Base-by-base conservation (phyloP, 2,797 vertebrate species). In the Danio albolineatus region DNA sequence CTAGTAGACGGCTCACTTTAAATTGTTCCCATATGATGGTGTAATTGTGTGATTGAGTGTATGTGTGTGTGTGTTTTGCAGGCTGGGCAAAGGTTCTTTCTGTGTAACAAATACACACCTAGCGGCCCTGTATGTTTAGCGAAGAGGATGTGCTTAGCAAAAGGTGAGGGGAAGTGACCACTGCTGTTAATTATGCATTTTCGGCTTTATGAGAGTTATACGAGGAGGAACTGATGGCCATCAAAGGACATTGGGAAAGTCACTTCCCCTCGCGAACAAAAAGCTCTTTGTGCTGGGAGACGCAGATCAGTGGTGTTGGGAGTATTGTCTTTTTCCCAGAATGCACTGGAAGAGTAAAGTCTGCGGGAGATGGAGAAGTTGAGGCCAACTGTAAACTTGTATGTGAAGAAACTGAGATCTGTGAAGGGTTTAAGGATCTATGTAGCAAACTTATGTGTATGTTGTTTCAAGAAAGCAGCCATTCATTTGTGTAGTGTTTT, bases 11-110 rank as follows among this genome's bases (percentile, higher is more conserved):
- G 70, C 44, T 80, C 76, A 79, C 70, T 79, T 87, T 49, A 88
- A 91, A 94, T 90, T 86, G 89, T 85, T 91, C 85, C 91, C 92
- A 92, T 90, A 86, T 93, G 91, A 87, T 8, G 21, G 44, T 21
- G 62, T 74, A 54, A 54, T 60, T 61, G 62, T 17, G 57, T n/a
- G 60, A 56, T 76, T 64, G 71, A 9, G 16, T 38, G n/a, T n/a
- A n/a, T n/a, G 28, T 56, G 51, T 19, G 62, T 9, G 71, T 14
- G 61, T 17, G 19, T 75, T 49, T 67, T 81, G 67, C 72, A 79
- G 46, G 39, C 71, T 36, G 69, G 38, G 62, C 13, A 61, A 78
- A 56, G 1, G 28, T 48, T 59, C 44, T 39, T 70, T 59, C 44
- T 21, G 9, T 46, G 10, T 54, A 73, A 46, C 19, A 51, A 16